Evolutionary conservation across 1,140 invertebrate genomes (phyloP).

Genomic region (Nasonia longicornis): DNA sequence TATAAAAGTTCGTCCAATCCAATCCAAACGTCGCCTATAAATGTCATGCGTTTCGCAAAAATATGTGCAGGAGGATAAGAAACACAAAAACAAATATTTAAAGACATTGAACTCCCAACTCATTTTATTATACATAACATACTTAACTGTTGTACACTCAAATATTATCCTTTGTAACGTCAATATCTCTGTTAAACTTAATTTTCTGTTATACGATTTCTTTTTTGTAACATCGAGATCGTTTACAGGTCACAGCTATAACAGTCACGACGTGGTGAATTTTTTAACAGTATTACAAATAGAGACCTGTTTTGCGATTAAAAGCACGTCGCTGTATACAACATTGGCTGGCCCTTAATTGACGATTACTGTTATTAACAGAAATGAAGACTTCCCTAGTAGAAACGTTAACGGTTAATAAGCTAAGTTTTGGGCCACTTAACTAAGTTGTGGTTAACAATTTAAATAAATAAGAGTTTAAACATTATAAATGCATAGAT

Average conservation of each 20-base stretch:
- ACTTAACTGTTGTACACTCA: conserved; percentile 32
- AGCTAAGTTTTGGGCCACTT: too few relatives aligned
- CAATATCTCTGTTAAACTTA: conserved; percentile 3
- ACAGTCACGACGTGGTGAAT: conserved; percentile 15
- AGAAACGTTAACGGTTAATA: too few relatives aligned
- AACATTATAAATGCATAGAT: too few relatives aligned
- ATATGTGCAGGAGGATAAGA: background rate
- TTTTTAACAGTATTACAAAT: conserved; percentile 22
- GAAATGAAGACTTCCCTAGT: background rate
- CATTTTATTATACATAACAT: conserved; percentile 40
- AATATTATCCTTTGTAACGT: conserved; percentile 1
- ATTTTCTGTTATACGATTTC: background rate
- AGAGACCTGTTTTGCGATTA: background rate
- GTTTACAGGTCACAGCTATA: conserved; percentile 33
- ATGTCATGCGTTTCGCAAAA: too few relatives aligned
- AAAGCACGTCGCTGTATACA: background rate
- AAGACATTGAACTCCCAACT: conserved; percentile 21
- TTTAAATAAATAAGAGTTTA: too few relatives aligned
- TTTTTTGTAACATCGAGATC: conserved; percentile 33
- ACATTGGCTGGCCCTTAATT: conserved; percentile 4
- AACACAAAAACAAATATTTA: background rate
- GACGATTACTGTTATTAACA: conserved; percentile 6
- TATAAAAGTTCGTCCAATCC: too few relatives aligned
- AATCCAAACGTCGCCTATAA: too few relatives aligned
- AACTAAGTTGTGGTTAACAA: too few relatives aligned